These are phyloP conservation scores for Muscicapa adusta DNA, from an alignment of 2,113 vertebrate species.

Conservation along the genomic window DNA sequence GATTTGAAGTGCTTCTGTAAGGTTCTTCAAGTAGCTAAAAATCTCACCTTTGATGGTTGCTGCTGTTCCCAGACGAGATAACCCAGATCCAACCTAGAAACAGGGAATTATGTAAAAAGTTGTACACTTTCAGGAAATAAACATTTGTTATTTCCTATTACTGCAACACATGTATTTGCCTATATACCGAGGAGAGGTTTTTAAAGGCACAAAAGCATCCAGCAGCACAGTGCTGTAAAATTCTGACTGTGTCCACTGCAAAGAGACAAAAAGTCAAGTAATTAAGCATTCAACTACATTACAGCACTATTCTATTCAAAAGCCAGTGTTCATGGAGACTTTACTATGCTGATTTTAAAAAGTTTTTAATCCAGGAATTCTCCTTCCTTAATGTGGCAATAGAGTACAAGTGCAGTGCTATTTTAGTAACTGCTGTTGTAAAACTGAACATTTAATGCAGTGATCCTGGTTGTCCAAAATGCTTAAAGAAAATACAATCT, in stretches of 20 bases:
- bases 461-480: background rate
- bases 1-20: background rate
- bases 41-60: slow-evolving; percentile 84
- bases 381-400: background rate
- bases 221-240: background rate
- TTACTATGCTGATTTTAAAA: background rate
- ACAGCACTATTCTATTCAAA: background rate
- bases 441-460: background rate
- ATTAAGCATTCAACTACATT: background rate
- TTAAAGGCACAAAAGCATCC: background rate
- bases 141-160: background rate
- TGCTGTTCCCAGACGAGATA: slow-evolving; percentile 82
- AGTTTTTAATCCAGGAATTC: background rate
- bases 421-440: background rate
- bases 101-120: background rate
- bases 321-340: background rate
- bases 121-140: background rate
- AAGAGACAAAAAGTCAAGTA: background rate
- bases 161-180: background rate
- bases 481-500: background rate
- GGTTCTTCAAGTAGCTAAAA: background rate
- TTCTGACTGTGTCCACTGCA: background rate
- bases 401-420: background rate
- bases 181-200: background rate
- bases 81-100: slow-evolving; percentile 82